Evolutionary conservation across 1,140 invertebrate genomes (phyloP).

Genomic region (Thaumetopoea pityocampa): DNA sequence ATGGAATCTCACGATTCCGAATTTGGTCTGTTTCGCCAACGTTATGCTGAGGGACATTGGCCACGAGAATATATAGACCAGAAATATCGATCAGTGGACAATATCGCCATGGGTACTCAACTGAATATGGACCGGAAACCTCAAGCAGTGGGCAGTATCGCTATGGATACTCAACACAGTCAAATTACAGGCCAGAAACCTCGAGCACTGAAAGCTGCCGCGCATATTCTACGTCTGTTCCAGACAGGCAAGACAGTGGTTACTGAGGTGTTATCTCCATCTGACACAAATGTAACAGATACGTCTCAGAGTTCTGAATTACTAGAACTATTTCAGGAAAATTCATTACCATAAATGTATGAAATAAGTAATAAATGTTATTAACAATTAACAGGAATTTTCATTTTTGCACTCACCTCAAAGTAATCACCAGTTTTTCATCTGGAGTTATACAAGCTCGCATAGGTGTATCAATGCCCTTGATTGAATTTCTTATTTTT

Average conservation of each 20-base stretch:
- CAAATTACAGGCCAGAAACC: conserved; percentile 7
- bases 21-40: conserved; percentile 1
- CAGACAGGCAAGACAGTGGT: conserved; percentile 13
- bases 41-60: neutral
- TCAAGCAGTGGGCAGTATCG: conserved; percentile 13
- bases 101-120: no score
- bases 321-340: conserved; percentile 17
- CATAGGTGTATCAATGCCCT: conserved; percentile 15
- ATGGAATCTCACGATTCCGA: conserved; percentile 13
- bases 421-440: conserved; percentile 16
- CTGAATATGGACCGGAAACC: conserved; percentile 16
- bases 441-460: conserved; percentile 14
- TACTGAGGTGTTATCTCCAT: conserved; percentile 18
- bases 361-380: conserved; percentile 20
- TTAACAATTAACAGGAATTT: conserved; percentile 2
- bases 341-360: conserved; percentile 19
- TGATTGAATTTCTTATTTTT: conserved; percentile 16
- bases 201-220: conserved; percentile 13
- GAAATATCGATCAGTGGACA: no score
- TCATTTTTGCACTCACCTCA: conserved; percentile 16
- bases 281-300: conserved; percentile 21
- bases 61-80: neutral
- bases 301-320: conserved; percentile 16
- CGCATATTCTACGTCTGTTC: conserved; percentile 14
- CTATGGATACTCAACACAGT: conserved; percentile 7